These are phyloP conservation scores for Dendrolimus houi DNA, from an alignment of 2,888 invertebrate genomes.

Conservation along the genomic window DNA sequence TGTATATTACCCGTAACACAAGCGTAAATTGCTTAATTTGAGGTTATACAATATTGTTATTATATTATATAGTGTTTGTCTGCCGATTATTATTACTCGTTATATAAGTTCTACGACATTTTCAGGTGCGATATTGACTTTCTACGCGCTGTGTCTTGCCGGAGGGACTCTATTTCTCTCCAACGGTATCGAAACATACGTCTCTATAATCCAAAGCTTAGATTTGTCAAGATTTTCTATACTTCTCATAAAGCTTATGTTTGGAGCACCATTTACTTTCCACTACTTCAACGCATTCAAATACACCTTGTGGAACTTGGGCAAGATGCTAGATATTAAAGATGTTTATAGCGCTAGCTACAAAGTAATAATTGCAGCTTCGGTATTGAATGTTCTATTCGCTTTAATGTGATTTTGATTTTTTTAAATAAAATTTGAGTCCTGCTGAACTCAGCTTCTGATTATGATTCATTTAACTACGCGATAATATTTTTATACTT, in stretches of 20 bases:
- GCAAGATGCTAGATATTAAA: slow-evolving; percentile 28
- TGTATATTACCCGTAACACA: too few species aligned
- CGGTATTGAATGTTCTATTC: slow-evolving; percentile 20
- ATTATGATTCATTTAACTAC: too few species aligned
- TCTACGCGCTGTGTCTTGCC: slow-evolving; percentile 35
- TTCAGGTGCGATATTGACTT: slow-evolving; percentile 37
- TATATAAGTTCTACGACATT: slow-evolving; percentile 5
- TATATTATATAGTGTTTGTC: too few species aligned
- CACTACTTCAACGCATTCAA: slow-evolving; percentile 54
- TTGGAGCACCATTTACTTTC: slow-evolving; percentile 41
- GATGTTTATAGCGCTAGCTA: slow-evolving; percentile 31
- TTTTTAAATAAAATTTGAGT: too few species aligned
- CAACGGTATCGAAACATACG: slow-evolving; percentile 49
- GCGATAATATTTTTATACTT: not conserved
- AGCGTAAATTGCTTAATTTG: too few species aligned
- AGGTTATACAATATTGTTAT: too few species aligned
- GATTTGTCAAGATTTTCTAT: slow-evolving; percentile 26
- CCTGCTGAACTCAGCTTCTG: too few species aligned
- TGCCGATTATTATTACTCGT: too few species aligned
- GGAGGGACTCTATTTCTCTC: slow-evolving; percentile 41
- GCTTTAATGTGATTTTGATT: slow-evolving; percentile 24
- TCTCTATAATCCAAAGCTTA: slow-evolving; percentile 49
- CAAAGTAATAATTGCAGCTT: slow-evolving; percentile 23
- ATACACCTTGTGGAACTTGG: slow-evolving; percentile 42
- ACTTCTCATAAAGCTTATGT: slow-evolving; percentile 34